phyloP scores from a whole-genome alignment of 2,113 vertebrate genomes.

The Andinoacara biseriatus region DNA sequence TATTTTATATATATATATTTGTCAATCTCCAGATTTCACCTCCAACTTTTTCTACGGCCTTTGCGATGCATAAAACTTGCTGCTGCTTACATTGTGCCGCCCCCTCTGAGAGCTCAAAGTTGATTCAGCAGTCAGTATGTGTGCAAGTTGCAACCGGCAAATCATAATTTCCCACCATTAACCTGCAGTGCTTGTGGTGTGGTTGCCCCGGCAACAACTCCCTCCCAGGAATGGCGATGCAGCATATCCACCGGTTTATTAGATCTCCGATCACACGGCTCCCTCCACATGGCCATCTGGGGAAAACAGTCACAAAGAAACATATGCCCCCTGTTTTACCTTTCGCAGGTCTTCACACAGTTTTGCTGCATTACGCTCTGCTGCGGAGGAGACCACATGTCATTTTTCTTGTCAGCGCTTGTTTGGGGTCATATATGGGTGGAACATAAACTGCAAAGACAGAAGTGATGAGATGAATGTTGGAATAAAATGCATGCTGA shows the following conservation, averaged over 20 bases:
- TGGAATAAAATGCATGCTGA: slow-evolving; percentile 1
- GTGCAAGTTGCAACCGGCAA: slow-evolving; percentile 41
- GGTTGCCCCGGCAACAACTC: slow-evolving; percentile 71
- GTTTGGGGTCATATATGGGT: slow-evolving; percentile 4
- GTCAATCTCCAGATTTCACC: neutral
- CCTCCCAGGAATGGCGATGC: slow-evolving; percentile 69
- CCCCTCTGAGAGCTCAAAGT: slow-evolving; percentile 24
- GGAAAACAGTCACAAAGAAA: slow-evolving; percentile 56
- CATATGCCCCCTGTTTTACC: slow-evolving; percentile 58
- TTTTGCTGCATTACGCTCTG: slow-evolving; percentile 37
- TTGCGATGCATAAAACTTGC: neutral
- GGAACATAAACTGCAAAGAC: slow-evolving; percentile 23
- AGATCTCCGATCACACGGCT: slow-evolving; percentile 77
- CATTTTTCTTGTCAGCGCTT: slow-evolving; percentile 10
- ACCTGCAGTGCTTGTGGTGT: slow-evolving; percentile 71
- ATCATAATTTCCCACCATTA: slow-evolving; percentile 73
- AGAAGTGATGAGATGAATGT: slow-evolving; percentile 8
- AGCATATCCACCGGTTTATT: slow-evolving; percentile 73
- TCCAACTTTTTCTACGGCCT: slow-evolving; percentile 2
- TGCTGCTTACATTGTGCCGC: neutral
- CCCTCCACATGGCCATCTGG: slow-evolving; percentile 69
- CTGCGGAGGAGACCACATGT: slow-evolving; percentile 19
- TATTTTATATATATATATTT: neutral
- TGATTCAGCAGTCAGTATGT: slow-evolving; percentile 32
- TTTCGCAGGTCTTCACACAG: slow-evolving; percentile 30